phyloP scores from a whole-genome alignment of 2,113 vertebrate genomes.

The Aegithalos caudatus region DNA sequence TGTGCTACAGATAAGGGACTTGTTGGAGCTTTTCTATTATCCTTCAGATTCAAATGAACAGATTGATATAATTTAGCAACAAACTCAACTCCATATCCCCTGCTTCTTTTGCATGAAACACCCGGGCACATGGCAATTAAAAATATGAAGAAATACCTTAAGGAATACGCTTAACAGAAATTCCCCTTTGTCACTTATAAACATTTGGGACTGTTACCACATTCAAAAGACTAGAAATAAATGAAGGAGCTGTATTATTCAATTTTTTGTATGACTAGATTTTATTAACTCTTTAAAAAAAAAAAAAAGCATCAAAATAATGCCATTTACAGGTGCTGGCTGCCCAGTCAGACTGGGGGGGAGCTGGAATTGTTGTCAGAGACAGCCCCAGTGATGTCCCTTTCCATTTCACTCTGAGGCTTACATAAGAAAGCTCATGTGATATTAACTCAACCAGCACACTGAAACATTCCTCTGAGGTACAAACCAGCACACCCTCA shows the following conservation, averaged over 20 bases:
- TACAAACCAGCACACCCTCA: not conserved
- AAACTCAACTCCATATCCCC: not conserved
- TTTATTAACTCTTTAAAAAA: not conserved
- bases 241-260: not conserved
- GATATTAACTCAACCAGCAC: not conserved
- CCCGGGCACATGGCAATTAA: not conserved
- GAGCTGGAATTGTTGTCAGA: not conserved
- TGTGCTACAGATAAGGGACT: not conserved
- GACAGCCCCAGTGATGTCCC: fast-evolving
- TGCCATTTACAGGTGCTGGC: not conserved
- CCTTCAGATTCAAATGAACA: not conserved
- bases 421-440: not conserved
- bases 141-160: not conserved
- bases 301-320: not conserved
- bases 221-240: not conserved
- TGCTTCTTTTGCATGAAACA: not conserved
- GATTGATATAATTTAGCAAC: not conserved
- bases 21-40: not conserved
- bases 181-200: not conserved
- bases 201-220: not conserved
- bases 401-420: not conserved
- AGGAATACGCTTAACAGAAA: not conserved
- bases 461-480: not conserved
- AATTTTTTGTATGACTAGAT: not conserved
- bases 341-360: not conserved